These are phyloP conservation scores for Lordiphosa andalusiaca DNA, from an alignment of 2,888 invertebrate species.

Conservation along the genomic window DNA sequence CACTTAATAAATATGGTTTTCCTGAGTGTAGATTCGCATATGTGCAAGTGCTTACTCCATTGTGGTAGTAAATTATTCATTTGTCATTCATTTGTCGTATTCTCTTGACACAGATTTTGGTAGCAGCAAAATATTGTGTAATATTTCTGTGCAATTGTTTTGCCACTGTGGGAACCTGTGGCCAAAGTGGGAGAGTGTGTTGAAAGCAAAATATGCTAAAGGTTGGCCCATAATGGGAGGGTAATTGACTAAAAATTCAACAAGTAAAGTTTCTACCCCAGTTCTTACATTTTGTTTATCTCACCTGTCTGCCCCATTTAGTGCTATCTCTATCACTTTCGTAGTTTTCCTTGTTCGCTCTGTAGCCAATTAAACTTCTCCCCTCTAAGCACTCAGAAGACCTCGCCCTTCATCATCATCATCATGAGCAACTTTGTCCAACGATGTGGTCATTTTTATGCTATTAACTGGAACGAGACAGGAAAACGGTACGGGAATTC, in stretches of 20 bases:
- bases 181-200: background rate
- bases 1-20: too few relatives aligned
- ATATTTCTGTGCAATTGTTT: slow-evolving; percentile 5
- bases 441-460: slow-evolving; percentile 41
- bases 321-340: too few relatives aligned
- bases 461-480: slow-evolving; percentile 22
- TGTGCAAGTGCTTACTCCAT: background rate
- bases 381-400: background rate
- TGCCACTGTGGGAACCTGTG: background rate
- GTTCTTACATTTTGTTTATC: too few relatives aligned
- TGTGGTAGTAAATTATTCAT: slow-evolving; percentile 23
- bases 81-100: slow-evolving; percentile 20
- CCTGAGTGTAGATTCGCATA: background rate
- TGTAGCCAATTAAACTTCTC: slow-evolving; percentile 30
- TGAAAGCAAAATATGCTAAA: background rate
- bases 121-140: slow-evolving; percentile 12
- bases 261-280: too few relatives aligned
- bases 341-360: slow-evolving; percentile 14
- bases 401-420: slow-evolving; percentile 4
- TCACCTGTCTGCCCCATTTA: too few relatives aligned
- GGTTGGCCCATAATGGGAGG: too few relatives aligned
- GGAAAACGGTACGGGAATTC: slow-evolving; percentile 46
- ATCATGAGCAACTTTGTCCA: slow-evolving; percentile 13
- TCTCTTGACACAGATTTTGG: slow-evolving; percentile 22
- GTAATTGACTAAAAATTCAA: too few relatives aligned